These are phyloP conservation scores for Exephanes ischioxanthus DNA, from an alignment of 2,888 invertebrate genomes.

Conservation along the genomic window DNA sequence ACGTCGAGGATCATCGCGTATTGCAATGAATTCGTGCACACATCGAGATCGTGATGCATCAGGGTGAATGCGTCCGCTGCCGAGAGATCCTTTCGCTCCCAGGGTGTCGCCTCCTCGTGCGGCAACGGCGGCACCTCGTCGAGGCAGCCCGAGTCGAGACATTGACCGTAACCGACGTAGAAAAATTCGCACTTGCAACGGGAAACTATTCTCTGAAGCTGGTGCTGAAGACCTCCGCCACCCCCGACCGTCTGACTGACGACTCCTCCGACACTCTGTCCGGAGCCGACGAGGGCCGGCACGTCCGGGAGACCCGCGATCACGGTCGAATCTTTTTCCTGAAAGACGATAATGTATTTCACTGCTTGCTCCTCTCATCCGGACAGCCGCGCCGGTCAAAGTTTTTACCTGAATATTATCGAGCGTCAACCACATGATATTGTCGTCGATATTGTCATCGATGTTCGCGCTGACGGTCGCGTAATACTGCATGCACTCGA, in stretches of 20 bases:
- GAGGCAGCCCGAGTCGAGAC: constrained; percentile 88
- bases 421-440: constrained; percentile 98
- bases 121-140: constrained; percentile 91
- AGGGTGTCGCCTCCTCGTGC: constrained; percentile 90
- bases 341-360: not conserved
- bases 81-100: constrained; percentile 92
- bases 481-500: constrained; percentile 99
- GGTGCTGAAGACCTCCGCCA: constrained; percentile 86
- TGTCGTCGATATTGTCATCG: constrained; percentile 87
- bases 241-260: constrained; percentile 96
- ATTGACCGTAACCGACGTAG: constrained; percentile 96
- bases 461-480: constrained; percentile 95
- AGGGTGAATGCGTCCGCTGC: constrained; percentile 98
- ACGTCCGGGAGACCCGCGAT: constrained; percentile 94
- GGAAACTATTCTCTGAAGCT: constrained; percentile 98
- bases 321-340: constrained; percentile 91
- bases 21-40: constrained; percentile 97
- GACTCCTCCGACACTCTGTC: constrained; percentile 98
- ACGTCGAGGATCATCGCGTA: constrained; percentile 99
- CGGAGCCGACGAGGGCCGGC: constrained; percentile 96
- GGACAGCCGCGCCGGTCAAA: not conserved
- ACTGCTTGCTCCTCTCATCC: not conserved
- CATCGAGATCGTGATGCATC: constrained; percentile 99
- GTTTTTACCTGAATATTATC: constrained; percentile 92
- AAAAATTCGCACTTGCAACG: constrained; percentile 99